Evolutionary conservation across 2,113 vertebrate species (phyloP).

Genomic region (Oreochromis tanganicae): DNA sequence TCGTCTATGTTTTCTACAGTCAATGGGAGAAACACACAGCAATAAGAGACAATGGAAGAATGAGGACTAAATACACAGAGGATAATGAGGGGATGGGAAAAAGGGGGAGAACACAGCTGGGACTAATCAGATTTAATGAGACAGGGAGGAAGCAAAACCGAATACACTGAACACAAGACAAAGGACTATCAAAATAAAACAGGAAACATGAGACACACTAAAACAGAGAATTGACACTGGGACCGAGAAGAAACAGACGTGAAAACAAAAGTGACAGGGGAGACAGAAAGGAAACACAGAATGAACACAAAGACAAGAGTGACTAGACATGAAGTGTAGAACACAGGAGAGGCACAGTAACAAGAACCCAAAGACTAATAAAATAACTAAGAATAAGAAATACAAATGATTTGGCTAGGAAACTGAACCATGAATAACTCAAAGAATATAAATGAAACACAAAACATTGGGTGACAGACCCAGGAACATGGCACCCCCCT

Average conservation of each 20-base stretch:
- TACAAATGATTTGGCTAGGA: not conserved
- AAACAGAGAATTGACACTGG: not conserved
- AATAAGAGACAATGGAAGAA: too few species aligned
- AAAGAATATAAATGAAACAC: not conserved
- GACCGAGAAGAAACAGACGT: not conserved
- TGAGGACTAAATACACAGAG: too few species aligned
- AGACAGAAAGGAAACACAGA: not conserved
- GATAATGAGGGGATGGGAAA: too few species aligned
- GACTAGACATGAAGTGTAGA: not conserved
- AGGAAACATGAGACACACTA: not conserved
- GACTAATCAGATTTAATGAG: not conserved
- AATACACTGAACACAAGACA: not conserved
- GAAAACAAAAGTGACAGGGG: not conserved
- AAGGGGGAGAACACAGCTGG: too few species aligned
- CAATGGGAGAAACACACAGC: too few species aligned
- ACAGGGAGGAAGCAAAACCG: not conserved
- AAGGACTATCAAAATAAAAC: not conserved
- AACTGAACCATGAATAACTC: not conserved
- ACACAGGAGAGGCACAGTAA: not conserved
- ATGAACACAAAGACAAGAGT: not conserved
- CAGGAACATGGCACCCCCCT: not conserved
- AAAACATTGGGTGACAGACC: not conserved
- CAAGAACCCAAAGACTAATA: not conserved
- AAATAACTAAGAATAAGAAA: not conserved
- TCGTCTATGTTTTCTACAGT: too few species aligned